Base-by-base conservation (phyloP, 2,888 invertebrate species). In the Rapana venosa region DNA sequence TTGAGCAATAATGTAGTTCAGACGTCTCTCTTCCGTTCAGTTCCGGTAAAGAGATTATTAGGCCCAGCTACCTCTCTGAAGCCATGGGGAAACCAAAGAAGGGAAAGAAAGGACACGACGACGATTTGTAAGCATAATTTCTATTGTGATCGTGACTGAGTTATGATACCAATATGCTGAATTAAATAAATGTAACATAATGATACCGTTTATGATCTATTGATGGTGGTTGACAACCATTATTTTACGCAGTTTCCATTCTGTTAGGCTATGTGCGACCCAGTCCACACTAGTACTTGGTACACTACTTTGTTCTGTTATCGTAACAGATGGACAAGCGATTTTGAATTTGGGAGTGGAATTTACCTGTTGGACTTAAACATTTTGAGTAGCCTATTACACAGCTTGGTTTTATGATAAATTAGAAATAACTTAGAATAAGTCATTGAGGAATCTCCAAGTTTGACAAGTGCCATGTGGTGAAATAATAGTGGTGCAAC, bases 81-180 rank as follows among this genome's bases (percentile, higher is more conserved):
- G 32, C n/a, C 87, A 95, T 95, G 95, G 95, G 94, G 11, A 95
- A 95, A 92, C 94, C 95, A 84, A 95, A 94, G 93, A 95, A 95
- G 90, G 94, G 94, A 90, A 90, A 91, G 88, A 95, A 94, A 91
- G 92, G 92, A 30, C 93, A 93, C 90, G 94, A 94, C 90, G 93
- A 93, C 36, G 93, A 93, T 47, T 85, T 91, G 92, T 91, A 92
- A 92, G 89, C 91, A 66, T 36, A 36, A 81, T 74, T 77, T n/a
- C 58, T 22, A 26, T 35, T n/a, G 30, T 58, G 8, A n/a, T 86
- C 89, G 87, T 89, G 92, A 92, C 88, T 91, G 91, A 91, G 91
- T 90, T 58, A 35, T n/a, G 4, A 61, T 2, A n/a, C 8, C 8
- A 86, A 86, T 8, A 11, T 30, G 15, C 61, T 11, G 17, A 30